phyloP scores from a whole-genome alignment of 2,113 vertebrate genomes.

The Solenodon paradoxus region DNA sequence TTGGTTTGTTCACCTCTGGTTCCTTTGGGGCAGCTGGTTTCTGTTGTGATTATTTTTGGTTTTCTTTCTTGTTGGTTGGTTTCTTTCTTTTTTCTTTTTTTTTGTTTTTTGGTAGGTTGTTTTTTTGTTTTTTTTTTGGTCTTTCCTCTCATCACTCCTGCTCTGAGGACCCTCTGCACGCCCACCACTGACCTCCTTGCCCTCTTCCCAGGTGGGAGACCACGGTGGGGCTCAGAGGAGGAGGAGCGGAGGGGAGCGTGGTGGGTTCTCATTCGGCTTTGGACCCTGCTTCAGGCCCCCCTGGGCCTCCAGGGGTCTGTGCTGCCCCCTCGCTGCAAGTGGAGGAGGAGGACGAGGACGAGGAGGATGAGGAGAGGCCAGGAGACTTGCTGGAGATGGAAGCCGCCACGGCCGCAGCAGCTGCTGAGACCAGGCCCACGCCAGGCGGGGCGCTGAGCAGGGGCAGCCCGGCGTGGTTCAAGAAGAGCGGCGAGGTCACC shows the following conservation, averaged over 20 bases:
- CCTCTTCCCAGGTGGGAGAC: slow-evolving; percentile 73
- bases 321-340: slow-evolving; percentile 87
- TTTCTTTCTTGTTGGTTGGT: slow-evolving; percentile 84
- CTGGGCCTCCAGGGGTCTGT: slow-evolving; percentile 86
- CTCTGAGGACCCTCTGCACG: slow-evolving; percentile 46
- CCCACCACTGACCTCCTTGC: slow-evolving; percentile 79
- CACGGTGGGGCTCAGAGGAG: slow-evolving; percentile 71
- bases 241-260: slow-evolving; percentile 77
- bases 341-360: slow-evolving; percentile 83
- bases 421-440: slow-evolving; percentile 86
- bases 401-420: slow-evolving; percentile 86
- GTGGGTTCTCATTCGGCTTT: slow-evolving; percentile 85
- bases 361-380: slow-evolving; percentile 86
- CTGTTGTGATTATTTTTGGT: slow-evolving; percentile 89
- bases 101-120: slow-evolving; percentile 75
- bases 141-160: slow-evolving; percentile 66
- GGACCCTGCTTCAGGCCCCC: slow-evolving; percentile 81
- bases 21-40: slow-evolving; percentile 84
- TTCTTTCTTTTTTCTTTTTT: slow-evolving; percentile 83
- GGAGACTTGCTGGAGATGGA: slow-evolving; percentile 85
- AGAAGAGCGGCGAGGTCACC: slow-evolving; percentile 90
- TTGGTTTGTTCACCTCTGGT: slow-evolving; percentile 74
- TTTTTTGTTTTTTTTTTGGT: slow-evolving; percentile 75
- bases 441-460: slow-evolving; percentile 87
- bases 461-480: slow-evolving; percentile 92